Evolutionary conservation across 2,113 vertebrate species (phyloP), one percentile per base, ranked within the genome.

Genomic region (Peucedramus taeniatus): DNA sequence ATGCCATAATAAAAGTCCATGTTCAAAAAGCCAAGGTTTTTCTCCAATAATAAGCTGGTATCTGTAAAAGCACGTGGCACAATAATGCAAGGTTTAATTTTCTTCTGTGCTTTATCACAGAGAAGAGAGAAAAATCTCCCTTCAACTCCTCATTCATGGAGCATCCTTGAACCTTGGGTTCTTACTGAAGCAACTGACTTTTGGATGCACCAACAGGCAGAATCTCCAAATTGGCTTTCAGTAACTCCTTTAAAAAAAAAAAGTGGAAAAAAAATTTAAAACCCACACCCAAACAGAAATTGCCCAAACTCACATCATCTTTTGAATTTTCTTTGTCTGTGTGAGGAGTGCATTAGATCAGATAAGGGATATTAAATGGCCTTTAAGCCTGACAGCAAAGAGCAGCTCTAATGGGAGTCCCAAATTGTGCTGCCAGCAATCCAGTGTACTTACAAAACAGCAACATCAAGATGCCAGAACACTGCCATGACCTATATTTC

Each of bases 311-410:
- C 68, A 8, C 10, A 59, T 21, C 56, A 75, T 63, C 65, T 90
- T 92, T 75, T 51, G 70, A 47, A 80, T 65, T 53, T 64, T 95
- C 89, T 97, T 96, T 95, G 94, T 95, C 90, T 94, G 39, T 93
- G 89, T 94, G 90, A 77, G 77, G 33, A 83, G 91, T 80, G 85
- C 83, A 91, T 86, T 91, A 96, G 95, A 97, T 98, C 95, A 97
- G 97, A 97, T 96, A 97, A 97, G 89, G 74, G 97, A 97, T 97
- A 98, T 98, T 97, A 98, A 98, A 97, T 90, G 92, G 97, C 96
- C 96, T 97, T 97, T 96, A 93, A 95, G 95, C 82, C 96, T 97
- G 96, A 98, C 97, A 98, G 96, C 96, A 94, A 97, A 97, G 96
- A 96, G 95, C 94, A 96, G 84, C 95, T 94, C 97, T 97, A 96